These are phyloP conservation scores for Semotilus atromaculatus DNA, from an alignment of 2,797 vertebrate species.

Conservation along the genomic window DNA sequence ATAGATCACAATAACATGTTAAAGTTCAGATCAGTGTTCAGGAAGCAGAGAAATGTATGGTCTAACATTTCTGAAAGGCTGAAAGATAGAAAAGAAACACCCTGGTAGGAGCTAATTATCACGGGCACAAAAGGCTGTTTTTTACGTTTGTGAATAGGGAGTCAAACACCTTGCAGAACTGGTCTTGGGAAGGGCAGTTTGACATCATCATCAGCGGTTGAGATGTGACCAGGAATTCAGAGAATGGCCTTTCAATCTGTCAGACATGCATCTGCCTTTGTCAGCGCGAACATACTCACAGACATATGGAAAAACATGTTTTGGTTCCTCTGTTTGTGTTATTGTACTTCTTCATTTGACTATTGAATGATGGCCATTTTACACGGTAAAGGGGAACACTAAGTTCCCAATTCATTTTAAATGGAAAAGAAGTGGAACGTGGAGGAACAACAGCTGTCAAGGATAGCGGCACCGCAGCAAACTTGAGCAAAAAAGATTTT, in stretches of 20 bases:
- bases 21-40: constrained; percentile 51
- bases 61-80: constrained; percentile 57
- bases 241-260: constrained; percentile 48
- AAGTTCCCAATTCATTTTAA: constrained; percentile 1
- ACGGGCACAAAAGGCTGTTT: neutral
- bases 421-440: neutral
- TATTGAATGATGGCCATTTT: constrained; percentile 14
- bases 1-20: constrained; percentile 22
- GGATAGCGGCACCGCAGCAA: neutral
- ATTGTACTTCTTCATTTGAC: neutral
- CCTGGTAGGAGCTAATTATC: constrained; percentile 1
- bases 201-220: constrained; percentile 35
- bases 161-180: constrained; percentile 45
- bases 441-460: neutral
- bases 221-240: constrained; percentile 40
- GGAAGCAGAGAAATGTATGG: constrained; percentile 42
- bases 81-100: constrained; percentile 6
- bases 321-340: neutral
- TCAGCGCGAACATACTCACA: constrained; percentile 27
- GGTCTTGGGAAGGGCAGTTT: constrained; percentile 50
- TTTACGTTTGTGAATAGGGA: constrained; percentile 27
- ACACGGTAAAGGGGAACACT: constrained; percentile 13
- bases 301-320: constrained; percentile 17
- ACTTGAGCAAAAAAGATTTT: neutral
- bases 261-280: constrained; percentile 39